These are phyloP conservation scores for Otocyon megalotis DNA, from an alignment of 2,113 vertebrate genomes.

Conservation along the genomic window DNA sequence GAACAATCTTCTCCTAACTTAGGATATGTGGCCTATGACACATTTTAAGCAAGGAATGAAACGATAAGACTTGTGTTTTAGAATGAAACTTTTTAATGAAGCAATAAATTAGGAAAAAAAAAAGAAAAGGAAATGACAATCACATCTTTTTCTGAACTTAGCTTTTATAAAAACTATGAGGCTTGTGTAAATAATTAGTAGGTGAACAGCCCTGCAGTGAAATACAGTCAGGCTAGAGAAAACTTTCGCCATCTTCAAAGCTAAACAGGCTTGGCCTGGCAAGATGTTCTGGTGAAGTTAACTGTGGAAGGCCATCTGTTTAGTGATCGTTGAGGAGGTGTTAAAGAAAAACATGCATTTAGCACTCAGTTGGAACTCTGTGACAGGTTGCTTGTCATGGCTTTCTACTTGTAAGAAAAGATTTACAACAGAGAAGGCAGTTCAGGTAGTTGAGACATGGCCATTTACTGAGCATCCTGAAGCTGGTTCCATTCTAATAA, in stretches of 20 bases:
- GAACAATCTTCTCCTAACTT: neutral
- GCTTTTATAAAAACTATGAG: neutral
- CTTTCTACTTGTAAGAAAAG: constrained; percentile 19
- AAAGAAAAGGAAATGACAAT: neutral
- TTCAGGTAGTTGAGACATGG: neutral
- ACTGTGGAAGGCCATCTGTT: constrained; percentile 52
- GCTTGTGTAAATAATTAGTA: neutral
- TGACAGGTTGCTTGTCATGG: constrained; percentile 9
- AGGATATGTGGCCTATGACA: neutral
- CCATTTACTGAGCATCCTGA: neutral
- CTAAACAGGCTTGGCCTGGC: constrained; percentile 18
- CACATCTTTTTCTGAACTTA: neutral
- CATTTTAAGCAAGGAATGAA: neutral
- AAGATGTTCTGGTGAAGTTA: constrained; percentile 40
- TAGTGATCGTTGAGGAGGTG: neutral
- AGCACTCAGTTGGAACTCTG: constrained; percentile 44
- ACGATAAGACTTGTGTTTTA: neutral
- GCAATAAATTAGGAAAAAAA: neutral
- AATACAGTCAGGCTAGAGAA: neutral
- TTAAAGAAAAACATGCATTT: constrained; percentile 53
- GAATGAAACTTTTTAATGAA: neutral
- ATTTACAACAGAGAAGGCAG: neutral
- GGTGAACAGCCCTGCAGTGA: neutral
- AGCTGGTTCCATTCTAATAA: neutral
- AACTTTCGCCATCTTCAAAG: neutral